These are phyloP conservation scores for Macquaria ambigua DNA, from an alignment of 2,113 vertebrate species.

Conservation along the genomic window DNA sequence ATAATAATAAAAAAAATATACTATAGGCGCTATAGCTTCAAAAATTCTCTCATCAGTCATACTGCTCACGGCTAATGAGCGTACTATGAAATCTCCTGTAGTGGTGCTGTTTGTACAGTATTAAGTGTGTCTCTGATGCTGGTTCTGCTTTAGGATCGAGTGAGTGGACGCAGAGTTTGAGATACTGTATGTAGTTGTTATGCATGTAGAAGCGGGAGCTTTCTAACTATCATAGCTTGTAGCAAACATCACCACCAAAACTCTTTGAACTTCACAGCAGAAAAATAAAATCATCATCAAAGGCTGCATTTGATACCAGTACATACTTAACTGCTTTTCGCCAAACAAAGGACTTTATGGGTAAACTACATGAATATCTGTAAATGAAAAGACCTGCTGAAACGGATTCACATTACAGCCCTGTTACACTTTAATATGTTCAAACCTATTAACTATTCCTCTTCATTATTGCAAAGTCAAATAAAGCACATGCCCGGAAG, in stretches of 20 bases:
- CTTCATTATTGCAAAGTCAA: slow-evolving; percentile 1
- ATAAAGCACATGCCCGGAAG: slow-evolving; percentile 40
- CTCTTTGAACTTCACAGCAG: neutral
- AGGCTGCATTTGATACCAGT: neutral
- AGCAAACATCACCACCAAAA: neutral
- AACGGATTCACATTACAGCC: neutral
- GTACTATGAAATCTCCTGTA: neutral
- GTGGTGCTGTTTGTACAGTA: slow-evolving; percentile 3
- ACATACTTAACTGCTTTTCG: neutral
- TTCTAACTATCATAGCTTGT: neutral
- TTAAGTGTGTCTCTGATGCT: neutral
- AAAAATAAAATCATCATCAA: slow-evolving; percentile 2
- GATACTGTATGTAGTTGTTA: slow-evolving; percentile 11
- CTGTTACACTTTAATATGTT: neutral
- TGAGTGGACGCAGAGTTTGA: slow-evolving; percentile 38
- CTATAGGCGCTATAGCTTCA: neutral
- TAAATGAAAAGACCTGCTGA: neutral
- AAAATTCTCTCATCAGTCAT: neutral
- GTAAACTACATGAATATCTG: neutral
- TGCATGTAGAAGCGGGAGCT: slow-evolving; percentile 1
- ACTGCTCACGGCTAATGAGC: neutral
- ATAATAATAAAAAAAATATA: no score
- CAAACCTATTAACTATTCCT: neutral
- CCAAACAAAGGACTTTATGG: neutral
- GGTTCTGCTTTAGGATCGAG: slow-evolving; percentile 69